Base-by-base conservation (phyloP, 2,113 vertebrate genomes). In the Bujurquina vittata region DNA sequence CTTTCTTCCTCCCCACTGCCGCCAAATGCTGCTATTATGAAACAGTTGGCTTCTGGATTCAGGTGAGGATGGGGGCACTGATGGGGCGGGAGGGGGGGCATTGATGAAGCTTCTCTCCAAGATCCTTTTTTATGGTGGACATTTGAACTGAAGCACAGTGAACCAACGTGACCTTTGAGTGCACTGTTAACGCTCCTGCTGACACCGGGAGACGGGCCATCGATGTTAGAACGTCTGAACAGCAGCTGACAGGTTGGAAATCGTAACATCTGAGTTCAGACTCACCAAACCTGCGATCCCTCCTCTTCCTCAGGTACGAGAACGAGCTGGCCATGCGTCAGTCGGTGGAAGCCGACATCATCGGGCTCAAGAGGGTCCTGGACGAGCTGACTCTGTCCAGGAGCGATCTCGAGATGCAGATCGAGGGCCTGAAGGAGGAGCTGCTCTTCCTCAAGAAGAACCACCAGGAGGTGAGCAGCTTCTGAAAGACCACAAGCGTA, bases 291-390 rank as follows among this genome's bases (percentile, higher is more conserved):
- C 46, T 56, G 29, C 4, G 4, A 9, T 20, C 10, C 8, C 3
- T 23, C 26, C 10, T 31, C 37, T 54, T 67, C 11, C 65, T 23
- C 90, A 98, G 97, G 95, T 97, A 91, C 0, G 96, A 97, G 91
- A 94, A 94, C 0, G 98, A 98, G 94, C 78, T 96, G 91, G 79
- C 90, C 61, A 93, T 98, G 96, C 96, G 95, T 1, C 14, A 95
- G 93, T 96, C 95, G 0, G 96, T 97, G 88, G 97, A 98, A 92
- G 88, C 95, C 0, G 98, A 98, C 58, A 97, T 96, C 88, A 94
- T 91, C 0, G 96, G 97, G 3, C 83, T 98, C 79, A 95, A 76
- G 84, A 87, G 79, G 5, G 87, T 96, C 31, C 91, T 96, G 88
- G 96, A 96, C 0, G 94, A 97, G 37, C 79, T 97, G 87, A 96